phyloP scores from a whole-genome alignment of 1,140 invertebrate genomes.

The Papilio glaucus region DNA sequence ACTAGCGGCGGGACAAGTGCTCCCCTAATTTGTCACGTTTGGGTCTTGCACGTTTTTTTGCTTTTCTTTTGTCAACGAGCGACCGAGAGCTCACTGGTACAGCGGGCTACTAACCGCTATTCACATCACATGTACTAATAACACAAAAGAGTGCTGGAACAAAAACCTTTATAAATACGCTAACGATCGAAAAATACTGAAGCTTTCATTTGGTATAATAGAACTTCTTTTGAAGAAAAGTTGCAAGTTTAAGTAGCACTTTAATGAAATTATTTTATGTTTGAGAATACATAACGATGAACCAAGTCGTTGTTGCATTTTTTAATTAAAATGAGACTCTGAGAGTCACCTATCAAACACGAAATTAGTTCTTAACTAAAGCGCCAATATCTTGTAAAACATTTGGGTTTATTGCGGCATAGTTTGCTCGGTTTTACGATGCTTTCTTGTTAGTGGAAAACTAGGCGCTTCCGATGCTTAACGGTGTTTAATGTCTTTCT shows the following conservation, averaged over 20 bases:
- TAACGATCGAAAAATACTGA: neutral
- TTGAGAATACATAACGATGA: too few species aligned
- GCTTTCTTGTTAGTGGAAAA: neutral
- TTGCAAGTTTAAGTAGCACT: too few species aligned
- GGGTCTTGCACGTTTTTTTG: conserved; percentile 7
- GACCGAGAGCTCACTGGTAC: neutral
- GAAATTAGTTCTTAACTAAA: neutral
- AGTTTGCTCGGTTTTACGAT: neutral
- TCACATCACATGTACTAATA: neutral
- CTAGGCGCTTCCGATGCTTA: neutral
- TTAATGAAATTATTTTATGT: too few species aligned
- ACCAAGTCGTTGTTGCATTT: too few species aligned
- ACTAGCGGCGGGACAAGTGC: conserved; percentile 4
- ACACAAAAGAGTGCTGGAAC: neutral
- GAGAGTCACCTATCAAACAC: neutral
- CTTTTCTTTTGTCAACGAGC: conserved; percentile 10
- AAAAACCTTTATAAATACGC: neutral
- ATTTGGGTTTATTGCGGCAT: conserved; percentile 1
- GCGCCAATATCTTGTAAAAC: conserved; percentile 19
- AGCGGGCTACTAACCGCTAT: conserved; percentile 4
- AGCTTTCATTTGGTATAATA: too few species aligned
- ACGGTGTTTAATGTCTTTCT: neutral
- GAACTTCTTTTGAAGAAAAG: too few species aligned
- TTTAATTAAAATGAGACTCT: neutral
- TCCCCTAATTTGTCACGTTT: conserved; percentile 26